These are phyloP conservation scores for Alouatta palliata DNA, from an alignment of 2,113 vertebrate genomes.

Conservation along the genomic window DNA sequence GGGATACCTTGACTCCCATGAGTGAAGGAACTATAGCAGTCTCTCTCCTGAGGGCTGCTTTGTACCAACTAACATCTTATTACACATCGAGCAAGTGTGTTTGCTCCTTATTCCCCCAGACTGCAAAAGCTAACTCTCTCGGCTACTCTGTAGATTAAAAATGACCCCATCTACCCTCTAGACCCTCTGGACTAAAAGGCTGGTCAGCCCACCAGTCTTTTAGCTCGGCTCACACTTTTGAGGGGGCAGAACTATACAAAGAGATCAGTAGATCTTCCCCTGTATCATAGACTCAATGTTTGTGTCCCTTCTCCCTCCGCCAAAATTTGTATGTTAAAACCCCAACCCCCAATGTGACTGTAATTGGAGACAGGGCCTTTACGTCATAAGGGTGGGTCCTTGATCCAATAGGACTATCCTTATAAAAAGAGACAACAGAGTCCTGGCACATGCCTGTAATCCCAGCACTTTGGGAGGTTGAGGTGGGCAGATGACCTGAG, in stretches of 20 bases:
- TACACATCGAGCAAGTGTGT: not conserved
- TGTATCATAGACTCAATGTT: not conserved
- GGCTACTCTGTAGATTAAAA: not conserved
- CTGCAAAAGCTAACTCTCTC: not conserved
- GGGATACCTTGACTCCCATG: not conserved
- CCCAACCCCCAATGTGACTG: not conserved
- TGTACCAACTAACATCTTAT: not conserved
- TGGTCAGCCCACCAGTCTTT: not conserved
- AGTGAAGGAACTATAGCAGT: not conserved
- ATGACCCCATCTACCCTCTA: not conserved
- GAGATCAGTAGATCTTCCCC: not conserved
- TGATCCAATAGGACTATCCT: not conserved
- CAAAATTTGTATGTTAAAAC: not conserved
- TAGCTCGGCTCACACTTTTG: not conserved
- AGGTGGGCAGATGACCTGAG: too few species aligned
- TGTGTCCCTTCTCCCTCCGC: not conserved
- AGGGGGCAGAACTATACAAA: not conserved
- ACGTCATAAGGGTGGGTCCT: not conserved
- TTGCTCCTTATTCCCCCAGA: not conserved
- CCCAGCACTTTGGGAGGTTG: too few species aligned
- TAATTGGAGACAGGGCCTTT: not conserved
- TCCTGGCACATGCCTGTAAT: too few species aligned
- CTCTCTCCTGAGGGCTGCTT: not conserved
- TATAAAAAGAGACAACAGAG: not conserved
- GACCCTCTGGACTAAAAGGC: not conserved